Conservation (phyloP, 2,113 vertebrate species). For the Platysteira castanea region DNA sequence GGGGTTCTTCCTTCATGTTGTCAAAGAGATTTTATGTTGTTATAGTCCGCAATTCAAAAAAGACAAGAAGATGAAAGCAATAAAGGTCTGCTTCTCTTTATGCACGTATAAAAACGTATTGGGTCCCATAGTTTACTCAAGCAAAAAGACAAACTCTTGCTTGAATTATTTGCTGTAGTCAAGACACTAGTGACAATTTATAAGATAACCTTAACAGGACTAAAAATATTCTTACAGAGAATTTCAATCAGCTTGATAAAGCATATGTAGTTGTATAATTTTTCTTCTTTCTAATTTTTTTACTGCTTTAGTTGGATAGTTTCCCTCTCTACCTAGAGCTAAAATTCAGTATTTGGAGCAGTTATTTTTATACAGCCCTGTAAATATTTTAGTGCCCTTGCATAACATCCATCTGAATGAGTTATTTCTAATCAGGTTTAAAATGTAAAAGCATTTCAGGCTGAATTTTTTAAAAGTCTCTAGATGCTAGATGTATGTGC, state of each 20-base stretch:
- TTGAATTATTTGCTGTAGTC: neutral
- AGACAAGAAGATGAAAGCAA: neutral
- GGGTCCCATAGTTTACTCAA: neutral
- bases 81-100: neutral
- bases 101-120: neutral
- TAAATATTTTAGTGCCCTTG: slow-evolving; percentile 61
- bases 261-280: neutral
- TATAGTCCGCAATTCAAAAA: neutral
- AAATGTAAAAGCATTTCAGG: slow-evolving; percentile 27
- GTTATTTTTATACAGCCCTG: slow-evolving; percentile 41
- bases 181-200: neutral
- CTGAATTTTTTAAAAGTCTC: slow-evolving; percentile 57
- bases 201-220: neutral
- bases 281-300: neutral
- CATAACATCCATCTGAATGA: slow-evolving; percentile 55
- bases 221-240: neutral
- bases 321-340: neutral
- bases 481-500: neutral
- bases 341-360: slow-evolving; percentile 45
- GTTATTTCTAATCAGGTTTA: slow-evolving; percentile 54
- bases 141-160: neutral
- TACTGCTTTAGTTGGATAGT: neutral
- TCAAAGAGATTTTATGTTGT: neutral
- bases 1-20: neutral
- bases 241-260: neutral